These are phyloP conservation scores for Oceanodroma leucorhoa DNA, from an alignment of 2,797 vertebrate genomes.

Conservation along the genomic window DNA sequence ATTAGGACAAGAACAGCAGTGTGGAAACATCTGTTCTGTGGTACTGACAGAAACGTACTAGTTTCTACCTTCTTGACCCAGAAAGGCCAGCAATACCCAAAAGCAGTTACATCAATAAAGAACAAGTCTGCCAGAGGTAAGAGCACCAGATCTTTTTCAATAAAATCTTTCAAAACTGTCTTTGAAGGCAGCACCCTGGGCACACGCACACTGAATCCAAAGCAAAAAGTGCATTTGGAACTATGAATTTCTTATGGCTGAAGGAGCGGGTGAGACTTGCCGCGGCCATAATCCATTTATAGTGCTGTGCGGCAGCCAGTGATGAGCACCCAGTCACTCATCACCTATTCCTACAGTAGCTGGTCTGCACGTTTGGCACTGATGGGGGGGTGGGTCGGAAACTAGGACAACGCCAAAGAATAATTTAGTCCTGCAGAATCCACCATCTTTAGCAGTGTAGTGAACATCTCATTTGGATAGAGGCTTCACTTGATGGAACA, in stretches of 20 bases:
- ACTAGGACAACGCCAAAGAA: neutral
- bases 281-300: neutral
- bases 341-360: neutral
- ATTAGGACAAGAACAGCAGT: neutral
- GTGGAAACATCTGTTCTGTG: neutral
- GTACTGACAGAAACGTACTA: neutral
- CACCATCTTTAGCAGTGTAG: neutral
- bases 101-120: neutral
- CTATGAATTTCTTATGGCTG: neutral
- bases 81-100: neutral
- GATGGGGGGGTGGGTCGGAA: neutral
- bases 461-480: neutral
- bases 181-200: neutral
- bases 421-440: neutral
- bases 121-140: neutral
- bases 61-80: neutral
- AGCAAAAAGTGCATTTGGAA: neutral
- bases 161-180: neutral
- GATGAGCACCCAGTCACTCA: neutral
- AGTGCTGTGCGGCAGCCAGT: neutral
- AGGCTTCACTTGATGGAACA: neutral
- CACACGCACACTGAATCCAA: rapidly evolving
- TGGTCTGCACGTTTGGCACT: neutral
- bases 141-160: neutral
- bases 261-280: rapidly evolving